Evolutionary conservation across 2,113 vertebrate species (phyloP).

Genomic region (Neogale vison): DNA sequence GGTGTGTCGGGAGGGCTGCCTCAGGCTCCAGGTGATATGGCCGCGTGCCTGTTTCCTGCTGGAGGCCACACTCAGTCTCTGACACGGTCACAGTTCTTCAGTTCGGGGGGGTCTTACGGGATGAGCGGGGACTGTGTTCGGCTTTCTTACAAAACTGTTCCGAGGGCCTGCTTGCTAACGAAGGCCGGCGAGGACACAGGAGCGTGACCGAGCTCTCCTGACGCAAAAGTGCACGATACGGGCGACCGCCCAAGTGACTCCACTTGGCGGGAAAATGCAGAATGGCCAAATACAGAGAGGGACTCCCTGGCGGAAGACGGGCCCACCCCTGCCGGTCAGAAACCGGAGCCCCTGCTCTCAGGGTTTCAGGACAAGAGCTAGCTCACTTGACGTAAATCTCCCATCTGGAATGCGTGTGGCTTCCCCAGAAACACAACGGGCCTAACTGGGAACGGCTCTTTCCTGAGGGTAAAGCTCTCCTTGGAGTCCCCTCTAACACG

Average conservation of each 20-base stretch:
- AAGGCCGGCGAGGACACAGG: not conserved
- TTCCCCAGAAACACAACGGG: conserved; percentile 78
- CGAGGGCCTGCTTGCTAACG: not conserved
- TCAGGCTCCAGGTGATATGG: accelerated
- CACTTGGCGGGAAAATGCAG: not conserved
- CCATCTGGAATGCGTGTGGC: conserved; percentile 85
- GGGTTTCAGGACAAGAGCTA: conserved; percentile 74
- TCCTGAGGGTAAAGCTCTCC: conserved; percentile 74
- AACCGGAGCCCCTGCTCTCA: conserved; percentile 72
- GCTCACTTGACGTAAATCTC: conserved; percentile 67
- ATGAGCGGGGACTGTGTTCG: not conserved
- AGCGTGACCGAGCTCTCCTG: not conserved
- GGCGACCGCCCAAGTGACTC: not conserved
- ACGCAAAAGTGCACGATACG: not conserved
- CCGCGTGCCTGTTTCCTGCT: not conserved
- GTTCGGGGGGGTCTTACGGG: not conserved
- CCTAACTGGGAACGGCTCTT: conserved; percentile 73
- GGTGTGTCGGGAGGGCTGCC: not conserved
- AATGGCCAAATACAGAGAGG: not conserved
- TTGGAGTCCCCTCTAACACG: conserved; percentile 74
- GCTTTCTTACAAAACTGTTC: not conserved
- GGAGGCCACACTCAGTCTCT: not conserved
- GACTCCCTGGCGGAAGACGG: conserved; percentile 33
- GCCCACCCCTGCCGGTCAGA: conserved; percentile 51
- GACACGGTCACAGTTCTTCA: not conserved